Base-by-base conservation (phyloP, 2,888 invertebrate species). In the Uloborus plumipes region DNA sequence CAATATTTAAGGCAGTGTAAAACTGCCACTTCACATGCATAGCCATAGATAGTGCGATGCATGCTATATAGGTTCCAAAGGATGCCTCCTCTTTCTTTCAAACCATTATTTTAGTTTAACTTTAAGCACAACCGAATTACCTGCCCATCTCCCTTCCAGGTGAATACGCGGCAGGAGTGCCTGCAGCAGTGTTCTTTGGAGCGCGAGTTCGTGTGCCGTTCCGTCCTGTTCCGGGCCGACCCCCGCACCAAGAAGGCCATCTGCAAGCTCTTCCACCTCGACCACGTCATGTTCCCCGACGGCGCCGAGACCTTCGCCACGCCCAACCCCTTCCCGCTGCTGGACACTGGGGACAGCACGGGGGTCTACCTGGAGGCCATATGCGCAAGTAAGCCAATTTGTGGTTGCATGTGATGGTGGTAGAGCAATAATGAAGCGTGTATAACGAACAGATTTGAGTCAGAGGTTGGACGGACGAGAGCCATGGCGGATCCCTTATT, bases 101-200 rank as follows among this genome's bases (percentile, higher is more conserved):
- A 26, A 26, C 4, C 26, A 26, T 26, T 26, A 3, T 4, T 26
- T 26, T 26, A 2, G 26, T 9, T 39, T 1, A 39, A 39, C 39
- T 39, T 1, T 7, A 39, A 39, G 39, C 7, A 39, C 7, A 18
- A 1, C 16, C 55, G 18, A 18, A 18, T 55, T 18, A 55, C 15
- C 2, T 55, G 18, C 4, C 16, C 4, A 18, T 18, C 13, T 18
- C 53, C 20, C n/a, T 55, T 84, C 7, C 87, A 93, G 92, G 94
- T 96, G 70, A 95, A 94, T 84, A 95, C 94, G 81, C 94, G 96
- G 88, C 92, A 94, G 0, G 96, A 95, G n/a, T 97, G 97, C 88
- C 92, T 94, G 75, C 90, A 95, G 80, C 96, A 96, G 69, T 97
- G 97, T 89, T 96, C 96, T 90, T 94, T 96, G 83, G 97, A 97